These are phyloP conservation scores for Cinclus mexicanus DNA, from an alignment of 2,113 vertebrate species.

Conservation along the genomic window DNA sequence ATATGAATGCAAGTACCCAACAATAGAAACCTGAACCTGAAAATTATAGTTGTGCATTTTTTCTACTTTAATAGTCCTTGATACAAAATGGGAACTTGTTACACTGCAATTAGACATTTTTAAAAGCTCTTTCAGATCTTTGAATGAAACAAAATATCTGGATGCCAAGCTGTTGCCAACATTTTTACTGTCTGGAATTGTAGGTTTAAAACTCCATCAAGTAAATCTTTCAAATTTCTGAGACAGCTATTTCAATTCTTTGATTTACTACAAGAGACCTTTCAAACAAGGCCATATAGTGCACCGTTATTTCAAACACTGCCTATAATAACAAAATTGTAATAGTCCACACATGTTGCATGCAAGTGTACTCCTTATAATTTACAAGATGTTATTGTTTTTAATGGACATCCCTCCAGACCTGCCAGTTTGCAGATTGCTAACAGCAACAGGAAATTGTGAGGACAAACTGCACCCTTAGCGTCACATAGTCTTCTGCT, in stretches of 20 bases:
- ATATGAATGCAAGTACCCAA: background rate
- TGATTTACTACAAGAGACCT: background rate
- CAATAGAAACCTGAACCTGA: background rate
- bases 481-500: background rate
- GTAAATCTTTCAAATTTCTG: background rate
- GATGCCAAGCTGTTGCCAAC: background rate
- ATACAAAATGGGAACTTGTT: background rate
- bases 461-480: background rate
- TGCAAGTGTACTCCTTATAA: background rate
- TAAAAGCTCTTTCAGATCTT: background rate
- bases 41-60: background rate
- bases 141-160: background rate
- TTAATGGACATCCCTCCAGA: background rate
- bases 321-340: background rate
- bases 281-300: background rate
- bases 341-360: background rate
- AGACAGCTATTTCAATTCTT: background rate
- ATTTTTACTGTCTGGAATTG: background rate
- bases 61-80: background rate
- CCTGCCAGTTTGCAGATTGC: background rate
- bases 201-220: background rate
- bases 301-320: background rate
- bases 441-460: background rate
- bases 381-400: background rate
- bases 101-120: conserved; percentile 18